phyloP scores from a whole-genome alignment of 2,113 vertebrate genomes.

The Isichthys henryi region DNA sequence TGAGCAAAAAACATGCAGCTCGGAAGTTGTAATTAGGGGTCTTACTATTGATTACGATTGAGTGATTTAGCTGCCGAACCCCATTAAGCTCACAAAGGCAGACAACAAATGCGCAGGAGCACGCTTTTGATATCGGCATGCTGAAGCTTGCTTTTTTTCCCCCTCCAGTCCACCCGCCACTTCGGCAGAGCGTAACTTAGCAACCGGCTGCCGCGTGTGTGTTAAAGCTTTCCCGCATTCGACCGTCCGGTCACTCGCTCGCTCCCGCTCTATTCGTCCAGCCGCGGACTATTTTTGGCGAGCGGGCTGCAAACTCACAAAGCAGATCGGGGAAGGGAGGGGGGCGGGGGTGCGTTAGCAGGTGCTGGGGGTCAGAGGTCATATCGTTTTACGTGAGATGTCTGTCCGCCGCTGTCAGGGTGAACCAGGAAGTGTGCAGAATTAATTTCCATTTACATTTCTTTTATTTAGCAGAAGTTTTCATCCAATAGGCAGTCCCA shows the following conservation, averaged over 20 bases:
- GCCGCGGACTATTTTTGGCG: not conserved
- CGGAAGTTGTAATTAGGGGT: not conserved
- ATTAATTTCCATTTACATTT: not conserved
- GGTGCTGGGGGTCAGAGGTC: not conserved
- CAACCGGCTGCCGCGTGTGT: not conserved
- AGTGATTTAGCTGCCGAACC: not conserved
- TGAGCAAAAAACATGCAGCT: not conserved
- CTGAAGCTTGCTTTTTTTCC: not conserved
- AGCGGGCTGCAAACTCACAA: not conserved
- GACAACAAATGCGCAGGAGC: not conserved
- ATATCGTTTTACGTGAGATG: not conserved
- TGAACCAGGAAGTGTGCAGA: not conserved
- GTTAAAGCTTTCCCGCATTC: not conserved
- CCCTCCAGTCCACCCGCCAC: not conserved
- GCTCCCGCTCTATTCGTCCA: not conserved
- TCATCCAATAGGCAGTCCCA: not conserved
- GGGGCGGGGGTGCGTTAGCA: not conserved
- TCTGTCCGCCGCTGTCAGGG: not conserved
- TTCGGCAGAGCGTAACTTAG: slow-evolving; percentile 4
- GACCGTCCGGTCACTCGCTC: not conserved
- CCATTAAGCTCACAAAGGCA: not conserved
- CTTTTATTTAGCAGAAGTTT: not conserved
- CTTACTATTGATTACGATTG: not conserved
- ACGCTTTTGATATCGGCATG: not conserved
- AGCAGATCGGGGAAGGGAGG: not conserved